Conservation (phyloP, 2,888 invertebrate genomes). For the Cheilosia scutellata region DNA sequence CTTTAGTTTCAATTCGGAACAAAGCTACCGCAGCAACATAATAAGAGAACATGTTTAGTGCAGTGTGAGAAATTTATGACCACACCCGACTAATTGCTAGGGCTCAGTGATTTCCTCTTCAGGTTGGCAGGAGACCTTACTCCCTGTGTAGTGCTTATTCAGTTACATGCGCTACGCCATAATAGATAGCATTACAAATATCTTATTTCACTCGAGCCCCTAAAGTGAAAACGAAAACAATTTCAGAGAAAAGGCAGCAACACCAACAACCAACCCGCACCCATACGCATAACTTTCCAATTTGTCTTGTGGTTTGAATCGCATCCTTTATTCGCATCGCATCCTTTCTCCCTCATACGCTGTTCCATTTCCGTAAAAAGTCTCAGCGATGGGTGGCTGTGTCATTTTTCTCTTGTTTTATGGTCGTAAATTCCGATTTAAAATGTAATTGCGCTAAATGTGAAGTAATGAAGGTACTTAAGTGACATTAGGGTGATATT, state of each 20-base stretch:
- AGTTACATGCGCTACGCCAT: background rate
- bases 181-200: conserved; percentile 47
- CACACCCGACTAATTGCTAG: conserved; percentile 28
- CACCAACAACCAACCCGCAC: conserved; percentile 16
- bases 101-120: conserved; percentile 44
- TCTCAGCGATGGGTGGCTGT: conserved; percentile 54
- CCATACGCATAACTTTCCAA: conserved; percentile 72
- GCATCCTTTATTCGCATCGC: conserved; percentile 68
- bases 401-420: conserved; percentile 72
- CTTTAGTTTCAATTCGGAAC: background rate
- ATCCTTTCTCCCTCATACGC: conserved; percentile 34
- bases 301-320: conserved; percentile 66
- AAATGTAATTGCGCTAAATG: conserved; percentile 75
- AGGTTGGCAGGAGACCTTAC: conserved; percentile 20
- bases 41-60: conserved; percentile 23
- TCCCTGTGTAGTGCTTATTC: background rate
- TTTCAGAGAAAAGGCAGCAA: conserved; percentile 29
- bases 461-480: conserved; percentile 76
- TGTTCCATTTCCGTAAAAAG: conserved; percentile 53
- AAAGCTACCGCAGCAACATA: background rate
- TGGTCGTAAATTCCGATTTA: conserved; percentile 76
- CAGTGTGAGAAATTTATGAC: conserved; percentile 38
- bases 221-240: conserved; percentile 74
- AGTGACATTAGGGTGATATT: conserved; percentile 75
- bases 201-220: conserved; percentile 25